Percentiles rank a stretch among this genome's conserved stretches.
Conservation (phyloP, 1,140 invertebrate species). For the Tetramorium parvispinum region DNA sequence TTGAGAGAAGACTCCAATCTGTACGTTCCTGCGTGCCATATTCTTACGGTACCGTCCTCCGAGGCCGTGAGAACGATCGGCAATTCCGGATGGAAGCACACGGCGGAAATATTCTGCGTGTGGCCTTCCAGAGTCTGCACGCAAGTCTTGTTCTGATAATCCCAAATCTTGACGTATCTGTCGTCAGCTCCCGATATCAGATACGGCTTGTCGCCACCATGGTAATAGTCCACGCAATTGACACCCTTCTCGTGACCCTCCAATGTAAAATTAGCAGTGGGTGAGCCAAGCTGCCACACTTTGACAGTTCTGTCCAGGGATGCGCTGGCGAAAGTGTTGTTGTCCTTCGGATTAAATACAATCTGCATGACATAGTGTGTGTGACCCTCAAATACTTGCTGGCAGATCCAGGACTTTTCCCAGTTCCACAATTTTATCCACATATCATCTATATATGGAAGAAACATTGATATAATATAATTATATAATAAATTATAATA, state of each 20-base stretch:
- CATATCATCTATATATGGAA: conserved; percentile 95
- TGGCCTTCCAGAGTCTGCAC: conserved; percentile 99
- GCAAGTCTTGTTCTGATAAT: conserved; percentile 99
- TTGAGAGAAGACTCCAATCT: conserved; percentile 98
- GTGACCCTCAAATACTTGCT: conserved; percentile 99
- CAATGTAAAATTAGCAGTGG: conserved; percentile 98
- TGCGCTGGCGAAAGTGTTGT: conserved; percentile 99
- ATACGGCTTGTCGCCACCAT: conserved; percentile 99
- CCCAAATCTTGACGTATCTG: conserved; percentile 99
- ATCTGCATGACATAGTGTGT: conserved; percentile 99
- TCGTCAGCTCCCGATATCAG: conserved; percentile 99
- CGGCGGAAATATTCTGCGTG: conserved; percentile 97
- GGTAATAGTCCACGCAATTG: conserved; percentile 99
- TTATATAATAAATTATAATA: no score
- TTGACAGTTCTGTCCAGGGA: conserved; percentile 99
- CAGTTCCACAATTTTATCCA: conserved; percentile 99
- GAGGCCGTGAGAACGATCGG: conserved; percentile 99
- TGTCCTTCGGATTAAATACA: conserved; percentile 99
- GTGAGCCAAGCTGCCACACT: conserved; percentile 98
- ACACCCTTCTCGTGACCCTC: conserved; percentile 99
- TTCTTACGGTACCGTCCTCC: conserved; percentile 96
- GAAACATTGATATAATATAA: conserved; percentile 28
- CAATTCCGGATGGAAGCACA: conserved; percentile 98
- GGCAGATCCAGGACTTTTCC: conserved; percentile 99
- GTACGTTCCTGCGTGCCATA: conserved; percentile 99